phyloP scores from a whole-genome alignment of 2,888 invertebrate genomes.

The Dasysyrphus tricinctus region DNA sequence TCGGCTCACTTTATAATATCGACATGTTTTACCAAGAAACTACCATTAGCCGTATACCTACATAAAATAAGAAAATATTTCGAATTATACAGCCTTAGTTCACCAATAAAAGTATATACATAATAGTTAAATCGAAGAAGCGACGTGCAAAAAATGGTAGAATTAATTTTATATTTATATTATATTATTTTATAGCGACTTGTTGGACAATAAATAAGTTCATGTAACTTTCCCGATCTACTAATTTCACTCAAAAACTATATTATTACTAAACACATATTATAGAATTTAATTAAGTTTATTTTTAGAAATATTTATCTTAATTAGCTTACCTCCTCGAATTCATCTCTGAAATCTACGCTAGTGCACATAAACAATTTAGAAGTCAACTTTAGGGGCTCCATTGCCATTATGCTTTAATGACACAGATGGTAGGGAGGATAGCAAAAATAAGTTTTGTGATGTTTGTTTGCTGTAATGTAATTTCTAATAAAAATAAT shows the following conservation, averaged over 20 bases:
- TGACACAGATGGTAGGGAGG: slow-evolving; percentile 4
- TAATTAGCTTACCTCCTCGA: slow-evolving; percentile 89
- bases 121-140: neutral
- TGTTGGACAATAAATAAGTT: neutral
- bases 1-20: neutral
- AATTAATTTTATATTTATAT: too few species aligned
- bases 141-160: neutral
- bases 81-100: neutral
- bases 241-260: neutral
- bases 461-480: slow-evolving; percentile 2
- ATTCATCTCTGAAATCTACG: slow-evolving; percentile 95
- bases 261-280: neutral
- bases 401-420: slow-evolving; percentile 46
- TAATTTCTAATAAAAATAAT: slow-evolving; percentile 22
- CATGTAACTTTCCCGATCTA: neutral
- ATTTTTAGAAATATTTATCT: slow-evolving; percentile 17
- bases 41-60: neutral
- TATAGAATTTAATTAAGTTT: neutral
- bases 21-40: neutral
- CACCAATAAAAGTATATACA: neutral
- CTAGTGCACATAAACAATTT: slow-evolving; percentile 92
- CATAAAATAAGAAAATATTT: neutral
- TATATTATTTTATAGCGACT: neutral
- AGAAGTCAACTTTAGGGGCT: slow-evolving; percentile 51
- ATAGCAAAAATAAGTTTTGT: neutral